Percentiles rank a stretch among this genome's conserved stretches.
Evolutionary conservation across 2,113 vertebrate species (phyloP).

Genomic region (Megaleporinus macrocephalus): DNA sequence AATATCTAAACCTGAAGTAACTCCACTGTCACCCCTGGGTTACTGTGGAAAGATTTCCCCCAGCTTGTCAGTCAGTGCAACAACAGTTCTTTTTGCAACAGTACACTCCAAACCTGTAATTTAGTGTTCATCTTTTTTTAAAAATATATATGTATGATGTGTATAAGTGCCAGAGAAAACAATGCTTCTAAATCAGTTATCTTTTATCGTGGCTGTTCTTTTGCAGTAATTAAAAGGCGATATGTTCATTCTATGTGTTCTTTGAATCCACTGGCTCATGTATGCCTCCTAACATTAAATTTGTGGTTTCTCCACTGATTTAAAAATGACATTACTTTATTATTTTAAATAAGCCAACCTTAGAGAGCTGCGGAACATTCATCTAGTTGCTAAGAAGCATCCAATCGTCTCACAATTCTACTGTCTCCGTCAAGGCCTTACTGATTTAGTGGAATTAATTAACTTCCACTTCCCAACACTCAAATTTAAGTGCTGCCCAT

Average conservation of each 20-base stretch:
- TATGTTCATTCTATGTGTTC: not conserved
- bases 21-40: not conserved
- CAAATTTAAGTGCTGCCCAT: no score
- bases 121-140: not conserved
- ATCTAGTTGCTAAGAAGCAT: constrained; percentile 4
- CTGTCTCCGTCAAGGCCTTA: not conserved
- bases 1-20: constrained; percentile 1
- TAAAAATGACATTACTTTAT: no score
- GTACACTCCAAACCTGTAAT: not conserved
- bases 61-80: not conserved
- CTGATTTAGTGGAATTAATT: constrained; percentile 37
- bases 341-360: no score
- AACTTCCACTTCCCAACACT: not conserved
- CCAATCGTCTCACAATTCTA: not conserved
- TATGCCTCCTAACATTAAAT: not conserved
- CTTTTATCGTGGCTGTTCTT: not conserved
- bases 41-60: not conserved
- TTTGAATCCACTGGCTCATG: not conserved
- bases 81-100: not conserved
- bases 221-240: not conserved
- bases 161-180: not conserved
- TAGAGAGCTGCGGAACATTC: not conserved
- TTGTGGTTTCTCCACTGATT: not conserved
- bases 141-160: no score
- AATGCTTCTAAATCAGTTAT: not conserved